Evolutionary conservation across 2,113 vertebrate genomes (phyloP).

Genomic region (Mesoclemmys tuberculata): DNA sequence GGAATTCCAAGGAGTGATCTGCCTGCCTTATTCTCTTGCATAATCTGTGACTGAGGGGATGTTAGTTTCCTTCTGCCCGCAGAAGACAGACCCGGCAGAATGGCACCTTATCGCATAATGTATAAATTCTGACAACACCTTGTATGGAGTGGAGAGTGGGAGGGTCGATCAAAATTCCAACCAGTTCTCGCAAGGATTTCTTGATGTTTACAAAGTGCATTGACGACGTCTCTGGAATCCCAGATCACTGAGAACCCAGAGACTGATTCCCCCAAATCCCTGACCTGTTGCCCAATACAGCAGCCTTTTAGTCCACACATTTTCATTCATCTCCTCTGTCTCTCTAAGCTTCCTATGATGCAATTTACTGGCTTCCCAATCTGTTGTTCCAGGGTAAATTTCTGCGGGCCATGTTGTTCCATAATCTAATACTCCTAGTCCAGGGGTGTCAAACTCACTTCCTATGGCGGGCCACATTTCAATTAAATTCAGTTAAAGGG

Average conservation of each 20-base stretch:
- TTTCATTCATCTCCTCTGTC: neutral
- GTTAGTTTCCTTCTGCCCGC: fast-evolving
- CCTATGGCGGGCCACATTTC: too few relatives aligned
- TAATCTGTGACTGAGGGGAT: neutral
- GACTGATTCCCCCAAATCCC: neutral
- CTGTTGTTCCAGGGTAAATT: neutral
- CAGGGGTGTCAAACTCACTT: too few relatives aligned
- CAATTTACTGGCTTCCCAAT: neutral
- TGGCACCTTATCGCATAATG: neutral
- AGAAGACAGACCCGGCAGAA: neutral
- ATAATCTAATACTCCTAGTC: fast-evolving
- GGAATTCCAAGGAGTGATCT: neutral
- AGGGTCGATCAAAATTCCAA: neutral
- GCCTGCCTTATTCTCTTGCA: neutral
- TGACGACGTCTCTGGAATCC: neutral
- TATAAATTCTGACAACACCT: neutral
- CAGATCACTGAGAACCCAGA: neutral
- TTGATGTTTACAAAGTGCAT: neutral
- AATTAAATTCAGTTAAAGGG: too few relatives aligned
- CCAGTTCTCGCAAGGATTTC: neutral
- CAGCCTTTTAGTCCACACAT: neutral
- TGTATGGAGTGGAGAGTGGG: neutral
- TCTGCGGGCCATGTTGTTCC: neutral
- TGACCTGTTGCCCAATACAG: neutral
- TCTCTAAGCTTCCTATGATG: neutral